These are phyloP conservation scores for Neofelis nebulosa DNA, from an alignment of 2,113 vertebrate genomes.

Conservation along the genomic window DNA sequence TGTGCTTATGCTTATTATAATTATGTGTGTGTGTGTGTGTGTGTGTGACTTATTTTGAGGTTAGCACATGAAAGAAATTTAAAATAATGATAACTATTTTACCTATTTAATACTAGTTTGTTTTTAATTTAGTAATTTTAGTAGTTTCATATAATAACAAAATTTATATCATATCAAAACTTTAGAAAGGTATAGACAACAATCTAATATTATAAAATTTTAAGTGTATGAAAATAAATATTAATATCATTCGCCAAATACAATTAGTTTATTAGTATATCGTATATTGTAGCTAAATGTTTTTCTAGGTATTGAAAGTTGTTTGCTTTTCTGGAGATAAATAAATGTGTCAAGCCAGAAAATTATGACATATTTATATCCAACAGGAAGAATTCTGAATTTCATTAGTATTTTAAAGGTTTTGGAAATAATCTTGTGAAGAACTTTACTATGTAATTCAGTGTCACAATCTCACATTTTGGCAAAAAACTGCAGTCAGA, in stretches of 20 bases:
- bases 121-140: neutral
- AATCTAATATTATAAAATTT: neutral
- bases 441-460: neutral
- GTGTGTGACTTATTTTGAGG: neutral
- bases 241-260: neutral
- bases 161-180: neutral
- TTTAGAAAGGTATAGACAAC: neutral
- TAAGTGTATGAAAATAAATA: neutral
- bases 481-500: neutral
- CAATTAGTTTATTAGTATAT: neutral
- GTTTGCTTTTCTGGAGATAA: neutral
- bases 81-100: neutral
- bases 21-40: too few relatives aligned
- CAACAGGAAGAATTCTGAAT: neutral
- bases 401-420: neutral
- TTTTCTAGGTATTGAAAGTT: neutral
- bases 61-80: neutral
- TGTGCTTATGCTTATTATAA: neutral
- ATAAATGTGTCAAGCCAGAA: neutral
- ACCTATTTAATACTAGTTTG: neutral
- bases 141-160: neutral
- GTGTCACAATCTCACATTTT: neutral
- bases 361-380: neutral
- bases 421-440: neutral
- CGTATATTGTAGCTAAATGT: neutral